Base-by-base conservation (phyloP, 64 coral and sea anemone species). In the Porites lutea region DNA sequence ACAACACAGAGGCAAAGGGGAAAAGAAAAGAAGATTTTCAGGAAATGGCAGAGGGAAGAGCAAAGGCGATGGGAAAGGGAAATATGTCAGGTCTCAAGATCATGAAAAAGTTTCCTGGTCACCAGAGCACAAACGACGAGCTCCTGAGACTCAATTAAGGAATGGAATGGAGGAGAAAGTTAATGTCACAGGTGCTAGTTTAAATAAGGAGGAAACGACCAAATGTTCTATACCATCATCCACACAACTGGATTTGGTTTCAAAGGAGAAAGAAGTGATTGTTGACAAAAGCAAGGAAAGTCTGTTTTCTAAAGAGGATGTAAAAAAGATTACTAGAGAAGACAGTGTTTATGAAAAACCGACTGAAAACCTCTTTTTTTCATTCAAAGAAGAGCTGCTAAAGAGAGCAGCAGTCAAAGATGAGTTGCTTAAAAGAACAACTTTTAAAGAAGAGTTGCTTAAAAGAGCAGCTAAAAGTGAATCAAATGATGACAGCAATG, bases 321-420 rank as follows among this genome's bases (percentile, higher is more conserved):
- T 52, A 4, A 7, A 84, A 18, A 69, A 46, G 46, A 68, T 19
- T 49, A 67, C 62, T 13, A 84, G 64, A 52, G 63, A 84, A 43
- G 61, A 51, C 18, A 76, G 48, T 76, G 12, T 76, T 2, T 19
- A 76, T 76, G 73, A 51, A 52, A 4, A 11, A 13, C 47, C 81
- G 47, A 68, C 61, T 64, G 46, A n/a, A 52, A 84, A 84, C 63
- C 63, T 84, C 45, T 51, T 84, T 48, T 84, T 52, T 84, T 69
- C 81, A 13, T 84, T 84, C 8, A 84, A 84, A 84, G 81, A 84
- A 51, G 81, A 84, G 45, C 48, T 84, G 15, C 81, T 84, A 50
- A 84, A 84, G 45, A 69, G 81, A 23, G 81, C 63, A 5, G 18
- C 48, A 57, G 7, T 57, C 12, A 6, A 57, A 57, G 54, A 57